Conservation (phyloP, 2,888 invertebrate species). For the Drosophila pseudotakahashii region DNA sequence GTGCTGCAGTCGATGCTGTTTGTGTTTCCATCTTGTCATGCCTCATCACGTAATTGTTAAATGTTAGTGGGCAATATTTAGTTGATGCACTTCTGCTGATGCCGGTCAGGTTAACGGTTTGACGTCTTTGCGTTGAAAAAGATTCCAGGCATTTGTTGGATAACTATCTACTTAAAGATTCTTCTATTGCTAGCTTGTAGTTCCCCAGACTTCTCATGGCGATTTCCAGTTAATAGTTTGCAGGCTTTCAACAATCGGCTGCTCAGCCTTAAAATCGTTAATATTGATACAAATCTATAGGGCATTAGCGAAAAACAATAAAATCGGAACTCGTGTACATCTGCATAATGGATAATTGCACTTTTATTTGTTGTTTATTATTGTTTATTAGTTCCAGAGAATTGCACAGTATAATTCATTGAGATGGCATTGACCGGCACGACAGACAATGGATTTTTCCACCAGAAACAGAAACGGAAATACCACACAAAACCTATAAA, state of each 20-base stretch:
- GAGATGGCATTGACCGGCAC: constrained; percentile 49
- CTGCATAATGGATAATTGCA: constrained; percentile 36
- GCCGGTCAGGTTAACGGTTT: constrained; percentile 14
- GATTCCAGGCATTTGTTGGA: constrained; percentile 4
- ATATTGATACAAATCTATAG: constrained; percentile 27
- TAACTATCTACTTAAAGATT: constrained; percentile 12
- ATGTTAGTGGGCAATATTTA: constrained; percentile 42
- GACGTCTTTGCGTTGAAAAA: constrained; percentile 7
- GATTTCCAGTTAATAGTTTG: neutral
- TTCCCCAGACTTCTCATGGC: constrained; percentile 5
- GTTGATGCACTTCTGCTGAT: constrained; percentile 33
- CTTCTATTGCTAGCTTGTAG: constrained; percentile 1
- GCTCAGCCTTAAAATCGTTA: constrained; percentile 6
- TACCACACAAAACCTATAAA: constrained; percentile 32
- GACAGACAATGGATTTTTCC: constrained; percentile 44
- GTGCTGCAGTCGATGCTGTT: constrained; percentile 3
- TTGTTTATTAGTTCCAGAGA: constrained; percentile 51
- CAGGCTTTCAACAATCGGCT: constrained; percentile 9
- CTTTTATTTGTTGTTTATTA: constrained; percentile 46
- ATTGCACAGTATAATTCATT: constrained; percentile 43
- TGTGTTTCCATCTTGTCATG: constrained; percentile 44
- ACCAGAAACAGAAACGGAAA: constrained; percentile 51
- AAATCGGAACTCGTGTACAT: constrained; percentile 22
- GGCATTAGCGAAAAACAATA: constrained; percentile 16
- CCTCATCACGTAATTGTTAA: constrained; percentile 60